Conservation (phyloP, 2,113 vertebrate genomes). For the Phasianus colchicus region DNA sequence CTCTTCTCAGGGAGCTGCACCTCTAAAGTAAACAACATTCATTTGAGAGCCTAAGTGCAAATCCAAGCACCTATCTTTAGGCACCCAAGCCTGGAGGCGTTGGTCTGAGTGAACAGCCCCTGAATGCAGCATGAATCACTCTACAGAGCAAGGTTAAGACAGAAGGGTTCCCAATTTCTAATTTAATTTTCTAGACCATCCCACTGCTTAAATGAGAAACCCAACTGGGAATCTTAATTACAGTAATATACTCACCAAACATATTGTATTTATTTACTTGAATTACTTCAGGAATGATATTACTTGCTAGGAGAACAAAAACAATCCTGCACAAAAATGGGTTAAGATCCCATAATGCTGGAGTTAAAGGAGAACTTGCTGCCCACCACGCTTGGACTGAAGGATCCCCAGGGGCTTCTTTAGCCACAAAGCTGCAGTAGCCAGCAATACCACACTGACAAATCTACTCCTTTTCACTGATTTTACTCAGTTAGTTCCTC, state of each 20-base stretch:
- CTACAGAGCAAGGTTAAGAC: neutral
- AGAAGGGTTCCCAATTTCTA: neutral
- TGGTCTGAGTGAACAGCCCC: neutral
- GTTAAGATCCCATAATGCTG: neutral
- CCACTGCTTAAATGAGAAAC: slow-evolving; percentile 42
- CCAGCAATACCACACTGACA: neutral
- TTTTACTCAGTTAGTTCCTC: neutral
- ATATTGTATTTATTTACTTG: slow-evolving; percentile 25
- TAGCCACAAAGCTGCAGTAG: neutral
- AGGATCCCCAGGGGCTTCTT: neutral
- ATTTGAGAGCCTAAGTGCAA: neutral
- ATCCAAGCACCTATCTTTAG: neutral
- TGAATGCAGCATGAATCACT: neutral
- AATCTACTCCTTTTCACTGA: neutral
- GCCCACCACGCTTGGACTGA: neutral
- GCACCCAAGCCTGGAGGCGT: neutral
- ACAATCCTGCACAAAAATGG: neutral
- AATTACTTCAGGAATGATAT: slow-evolving; percentile 41
- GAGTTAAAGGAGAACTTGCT: neutral
- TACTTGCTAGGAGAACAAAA: neutral
- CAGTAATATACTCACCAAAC: slow-evolving; percentile 38
- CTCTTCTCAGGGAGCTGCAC: neutral
- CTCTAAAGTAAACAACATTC: slow-evolving; percentile 11
- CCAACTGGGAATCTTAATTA: slow-evolving; percentile 44
- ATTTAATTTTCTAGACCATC: slow-evolving; percentile 31